Base-by-base conservation (phyloP, 2,113 vertebrate genomes). In the Eurypyga helias region DNA sequence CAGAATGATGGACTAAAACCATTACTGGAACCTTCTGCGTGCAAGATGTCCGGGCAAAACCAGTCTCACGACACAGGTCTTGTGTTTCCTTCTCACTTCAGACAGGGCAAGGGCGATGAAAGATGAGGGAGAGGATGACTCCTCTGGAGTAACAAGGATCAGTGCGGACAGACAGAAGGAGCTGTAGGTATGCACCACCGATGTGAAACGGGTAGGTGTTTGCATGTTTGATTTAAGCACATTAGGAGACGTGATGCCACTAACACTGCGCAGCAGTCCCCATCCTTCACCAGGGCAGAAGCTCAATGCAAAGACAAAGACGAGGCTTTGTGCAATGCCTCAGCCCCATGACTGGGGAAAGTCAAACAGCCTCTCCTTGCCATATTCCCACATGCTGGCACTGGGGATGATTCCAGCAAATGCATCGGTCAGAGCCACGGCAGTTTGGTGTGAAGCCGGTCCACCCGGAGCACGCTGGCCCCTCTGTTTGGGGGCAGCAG, bases 181-280 rank as follows among this genome's bases (percentile, higher is more conserved):
- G n/a, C 43, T 31, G 72, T 7, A 7, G 14, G 8, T n/a, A 11
- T 6, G 19, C 25, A 48, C n/a, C 66, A 46, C 6, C 0, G 0
- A 31, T 9, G 14, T 17, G 36, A 34, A 69, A 46, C 61, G 46
- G 15, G 6, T 17, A 70, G 1, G 1, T 33, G n/a, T 52, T 79
- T 84, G 49, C 61, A 18, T 34, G 19, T n/a, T 70, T 75, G 45
- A 46, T 88, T 52, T 33, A 51, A 62, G 34, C 34, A 26, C 52
- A 10, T 45, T 17, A 38, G 31, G 62, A 75, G 55, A 65, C 19
- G 43, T 18, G 43, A 29, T 29, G 41, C 29, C 33, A 31, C 13
- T 48, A 65, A 54, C 46, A 46, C 64, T 49, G 60, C 48, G 41
- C 38, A 18, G 33, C 9, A 72, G 17, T 17, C 43, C 48, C 43